Evolutionary conservation across 53 echinoderm and acorn worm genomes (phyloP), one percentile per base, ranked within the genome.

Genomic region (Henricia sp.): DNA sequence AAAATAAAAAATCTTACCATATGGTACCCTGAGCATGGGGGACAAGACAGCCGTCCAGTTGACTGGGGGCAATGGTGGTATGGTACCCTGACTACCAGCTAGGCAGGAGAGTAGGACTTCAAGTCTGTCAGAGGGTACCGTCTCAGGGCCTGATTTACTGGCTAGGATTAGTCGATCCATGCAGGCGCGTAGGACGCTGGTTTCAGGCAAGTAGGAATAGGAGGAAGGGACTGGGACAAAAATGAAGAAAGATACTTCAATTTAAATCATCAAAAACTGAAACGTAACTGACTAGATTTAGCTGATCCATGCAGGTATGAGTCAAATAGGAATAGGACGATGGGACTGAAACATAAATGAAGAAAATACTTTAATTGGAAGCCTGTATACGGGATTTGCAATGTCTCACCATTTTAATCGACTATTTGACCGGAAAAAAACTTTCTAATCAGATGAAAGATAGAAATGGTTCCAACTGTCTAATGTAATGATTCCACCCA

Each of bases 31-130:
- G 62, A 92, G 83, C 24, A 99, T 70, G 16, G 99, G 94, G 27
- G 88, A 85, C 17, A 99, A 83, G 1, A 99, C 74, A 16, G 84
- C 85, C 10, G 99, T 87, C 99, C 92, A 94, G 62, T 99, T 99
- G 52, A 99, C 40, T 12, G 99, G 99, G 17, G 99, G 99, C 29
- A 99, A 70, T 30, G 86, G 59, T 37, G 68, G 72, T 3, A 38
- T 51, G 25, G 72, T 34, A 35, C 72, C 84, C 10, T 74, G 50
- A 28, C 39, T 39, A 3, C 78, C 89, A 66, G 75, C 41, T 29
- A 99, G 87, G 19, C 84, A 38, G 12, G 71, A 40, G 32, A 92
- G 67, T 11, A 92, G 55, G 0, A 85, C 59, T 54, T 75, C 71
- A 5, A 99, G 55, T 28, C 84, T 69, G 24, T 32, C 78, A 23